phyloP scores from a whole-genome alignment of 2,888 invertebrate genomes.

The Cerceris ruficornis region DNA sequence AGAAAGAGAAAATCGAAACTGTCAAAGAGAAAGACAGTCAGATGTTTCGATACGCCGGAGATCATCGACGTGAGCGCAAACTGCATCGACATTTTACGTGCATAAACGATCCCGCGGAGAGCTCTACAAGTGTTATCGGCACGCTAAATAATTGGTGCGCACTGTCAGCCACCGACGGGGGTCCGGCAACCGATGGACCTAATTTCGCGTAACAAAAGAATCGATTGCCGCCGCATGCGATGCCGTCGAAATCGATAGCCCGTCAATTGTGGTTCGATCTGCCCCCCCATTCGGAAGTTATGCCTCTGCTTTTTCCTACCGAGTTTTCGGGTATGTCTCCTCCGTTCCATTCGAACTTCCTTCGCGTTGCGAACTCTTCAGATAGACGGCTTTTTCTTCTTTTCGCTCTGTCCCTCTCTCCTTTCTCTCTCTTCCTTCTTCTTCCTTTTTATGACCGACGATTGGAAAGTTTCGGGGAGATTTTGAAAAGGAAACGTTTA shows the following conservation, averaged over 20 bases:
- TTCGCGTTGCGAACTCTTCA: too few species aligned
- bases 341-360: too few species aligned
- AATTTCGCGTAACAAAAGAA: slow-evolving; percentile 18
- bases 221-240: not conserved
- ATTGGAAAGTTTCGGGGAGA: too few species aligned
- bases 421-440: too few species aligned
- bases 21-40: not conserved
- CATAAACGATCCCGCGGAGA: slow-evolving; percentile 15
- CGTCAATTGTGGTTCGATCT: not conserved
- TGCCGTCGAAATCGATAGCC: not conserved
- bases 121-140: slow-evolving; percentile 42
- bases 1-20: not conserved
- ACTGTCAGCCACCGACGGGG: slow-evolving; percentile 10
- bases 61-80: slow-evolving; percentile 1
- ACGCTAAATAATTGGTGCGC: slow-evolving; percentile 37
- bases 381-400: too few species aligned
- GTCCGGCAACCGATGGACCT: slow-evolving; percentile 21
- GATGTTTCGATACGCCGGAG: not conserved
- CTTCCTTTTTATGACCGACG: too few species aligned
- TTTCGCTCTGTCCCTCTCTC: too few species aligned
- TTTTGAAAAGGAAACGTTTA: too few species aligned
- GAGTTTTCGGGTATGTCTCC: too few species aligned
- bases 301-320: too few species aligned
- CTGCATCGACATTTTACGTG: slow-evolving; percentile 6
- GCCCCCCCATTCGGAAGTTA: not conserved